These are phyloP conservation scores for Malurus alboscapulatus DNA, from an alignment of 2,113 vertebrate genomes.

Conservation along the genomic window DNA sequence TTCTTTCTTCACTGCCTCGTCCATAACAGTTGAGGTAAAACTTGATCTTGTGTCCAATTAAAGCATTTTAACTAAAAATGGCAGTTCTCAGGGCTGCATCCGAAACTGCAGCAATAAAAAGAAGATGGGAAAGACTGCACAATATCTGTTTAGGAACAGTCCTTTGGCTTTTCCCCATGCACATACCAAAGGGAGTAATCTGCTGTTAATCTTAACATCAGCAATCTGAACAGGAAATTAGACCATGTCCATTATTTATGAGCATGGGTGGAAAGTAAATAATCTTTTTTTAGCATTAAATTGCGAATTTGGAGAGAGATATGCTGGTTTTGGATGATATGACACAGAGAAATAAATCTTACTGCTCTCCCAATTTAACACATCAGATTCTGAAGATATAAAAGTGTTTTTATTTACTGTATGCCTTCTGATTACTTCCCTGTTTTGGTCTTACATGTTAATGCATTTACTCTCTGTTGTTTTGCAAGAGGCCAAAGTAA, in stretches of 20 bases:
- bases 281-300: slow-evolving; percentile 3
- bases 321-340: neutral
- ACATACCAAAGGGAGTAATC: neutral
- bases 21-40: neutral
- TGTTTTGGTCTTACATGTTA: neutral
- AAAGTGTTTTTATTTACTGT: neutral
- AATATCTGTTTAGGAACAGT: neutral
- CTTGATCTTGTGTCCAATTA: neutral
- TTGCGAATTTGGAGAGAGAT: neutral
- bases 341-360: slow-evolving; percentile 6
- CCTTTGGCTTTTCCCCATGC: neutral
- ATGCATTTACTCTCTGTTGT: neutral
- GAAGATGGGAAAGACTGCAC: neutral
- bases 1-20: neutral
- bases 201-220: neutral
- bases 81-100: neutral
- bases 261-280: neutral
- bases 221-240: neutral
- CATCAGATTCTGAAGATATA: neutral
- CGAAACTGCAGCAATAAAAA: neutral
- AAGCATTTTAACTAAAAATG: neutral
- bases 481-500: neutral
- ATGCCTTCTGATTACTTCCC: neutral
- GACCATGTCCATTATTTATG: slow-evolving; percentile 16
- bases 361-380: neutral